Percentiles rank a stretch among this genome's conserved stretches.
Conservation (phyloP, 2,797 vertebrate genomes). For the Oryzias sinensis region DNA sequence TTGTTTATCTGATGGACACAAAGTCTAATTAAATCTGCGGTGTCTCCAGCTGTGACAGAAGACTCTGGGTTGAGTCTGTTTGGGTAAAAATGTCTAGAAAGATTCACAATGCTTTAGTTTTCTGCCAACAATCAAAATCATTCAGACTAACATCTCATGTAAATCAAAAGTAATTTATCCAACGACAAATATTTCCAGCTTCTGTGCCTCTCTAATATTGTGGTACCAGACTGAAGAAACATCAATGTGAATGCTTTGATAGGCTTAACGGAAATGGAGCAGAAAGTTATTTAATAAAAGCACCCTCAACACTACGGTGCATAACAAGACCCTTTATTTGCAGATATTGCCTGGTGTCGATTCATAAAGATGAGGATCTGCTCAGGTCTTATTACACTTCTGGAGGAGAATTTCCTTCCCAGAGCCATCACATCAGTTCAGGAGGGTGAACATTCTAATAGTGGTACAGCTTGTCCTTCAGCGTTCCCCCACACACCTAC, state of each 20-base stretch:
- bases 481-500: conserved; percentile 21
- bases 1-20: conserved; percentile 64
- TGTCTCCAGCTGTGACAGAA: conserved; percentile 36
- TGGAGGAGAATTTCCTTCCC: conserved; percentile 22
- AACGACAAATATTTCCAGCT: too few species aligned
- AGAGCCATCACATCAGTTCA: conserved; percentile 46
- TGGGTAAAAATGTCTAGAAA: conserved; percentile 27
- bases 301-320: too few species aligned
- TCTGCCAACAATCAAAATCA: not conserved
- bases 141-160: too few species aligned
- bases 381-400: conserved; percentile 51
- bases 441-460: conserved; percentile 29
- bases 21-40: conserved; percentile 53
- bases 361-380: conserved; percentile 44
- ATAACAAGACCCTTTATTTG: not conserved
- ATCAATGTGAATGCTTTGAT: too few species aligned
- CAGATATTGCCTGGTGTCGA: conserved; percentile 38
- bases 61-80: conserved; percentile 4
- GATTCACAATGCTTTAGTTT: not conserved
- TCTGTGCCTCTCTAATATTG: too few species aligned
- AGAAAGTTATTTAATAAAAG: not conserved
- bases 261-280: not conserved
- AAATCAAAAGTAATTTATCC: not conserved
- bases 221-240: too few species aligned
- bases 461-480: conserved; percentile 39